phyloP scores from a whole-genome alignment of 1,140 invertebrate species.

The Zaprionus kolodkinae region DNA sequence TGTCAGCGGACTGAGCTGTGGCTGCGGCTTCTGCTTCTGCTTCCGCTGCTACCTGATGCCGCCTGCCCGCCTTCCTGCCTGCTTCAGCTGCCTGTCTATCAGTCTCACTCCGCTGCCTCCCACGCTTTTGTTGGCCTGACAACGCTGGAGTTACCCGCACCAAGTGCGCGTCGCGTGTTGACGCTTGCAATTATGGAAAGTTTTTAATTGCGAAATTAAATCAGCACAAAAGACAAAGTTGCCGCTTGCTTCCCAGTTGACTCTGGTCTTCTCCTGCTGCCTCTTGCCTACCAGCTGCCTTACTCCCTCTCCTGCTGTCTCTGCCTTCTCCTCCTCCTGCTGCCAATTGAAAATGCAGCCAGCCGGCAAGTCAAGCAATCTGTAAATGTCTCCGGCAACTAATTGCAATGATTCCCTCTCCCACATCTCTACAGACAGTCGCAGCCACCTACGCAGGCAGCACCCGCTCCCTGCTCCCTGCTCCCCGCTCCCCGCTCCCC shows the following conservation, averaged over 20 bases:
- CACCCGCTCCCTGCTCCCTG: not conserved
- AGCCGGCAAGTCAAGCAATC: conserved; percentile 68
- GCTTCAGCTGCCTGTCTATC: not conserved
- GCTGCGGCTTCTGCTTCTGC: not conserved
- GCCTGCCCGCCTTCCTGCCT: not conserved
- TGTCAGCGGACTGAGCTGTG: conserved; percentile 4
- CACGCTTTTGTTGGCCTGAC: conserved; percentile 8
- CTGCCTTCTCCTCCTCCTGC: conserved; percentile 14
- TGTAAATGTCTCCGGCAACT: conserved; percentile 64
- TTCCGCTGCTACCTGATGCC: not conserved
- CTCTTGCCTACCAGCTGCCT: no score
- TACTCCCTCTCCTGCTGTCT: conserved; percentile 25
- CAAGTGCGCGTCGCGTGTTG: conserved; percentile 34
- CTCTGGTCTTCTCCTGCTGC: conserved; percentile 15
- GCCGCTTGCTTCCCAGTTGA: not conserved
- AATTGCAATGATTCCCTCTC: conserved; percentile 55
- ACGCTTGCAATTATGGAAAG: conserved; percentile 71
- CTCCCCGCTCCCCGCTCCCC: not conserved
- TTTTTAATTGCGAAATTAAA: conserved; percentile 78
- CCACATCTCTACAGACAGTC: not conserved
- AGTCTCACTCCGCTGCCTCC: not conserved
- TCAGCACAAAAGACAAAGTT: conserved; percentile 61
- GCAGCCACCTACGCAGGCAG: not conserved
- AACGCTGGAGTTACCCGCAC: conserved; percentile 4
- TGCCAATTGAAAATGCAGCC: conserved; percentile 41